Evolutionary conservation across 2,797 vertebrate species (phyloP).

Genomic region (Argyrosomus regius): DNA sequence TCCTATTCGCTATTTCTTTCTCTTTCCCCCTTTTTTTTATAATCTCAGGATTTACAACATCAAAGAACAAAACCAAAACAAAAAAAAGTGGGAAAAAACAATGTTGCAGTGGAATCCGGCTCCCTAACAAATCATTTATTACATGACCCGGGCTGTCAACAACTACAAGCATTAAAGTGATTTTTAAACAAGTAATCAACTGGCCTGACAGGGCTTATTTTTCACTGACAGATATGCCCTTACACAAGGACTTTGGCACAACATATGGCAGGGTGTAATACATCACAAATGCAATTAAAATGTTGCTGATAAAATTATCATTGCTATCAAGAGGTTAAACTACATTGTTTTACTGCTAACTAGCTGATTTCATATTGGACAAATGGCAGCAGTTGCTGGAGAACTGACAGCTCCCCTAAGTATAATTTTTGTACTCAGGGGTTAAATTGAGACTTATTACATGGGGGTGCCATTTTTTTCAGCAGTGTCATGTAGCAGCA

Average conservation of each 20-base stretch:
- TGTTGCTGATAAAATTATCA: slow-evolving; percentile 26
- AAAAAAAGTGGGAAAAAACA: background rate
- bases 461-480: background rate
- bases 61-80: slow-evolving; percentile 16
- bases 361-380: slow-evolving; percentile 47
- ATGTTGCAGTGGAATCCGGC: background rate
- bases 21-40: background rate
- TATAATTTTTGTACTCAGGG: slow-evolving; percentile 31
- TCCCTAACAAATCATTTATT: slow-evolving; percentile 40
- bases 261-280: slow-evolving; percentile 60
- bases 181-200: slow-evolving; percentile 66
- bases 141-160: slow-evolving; percentile 45
- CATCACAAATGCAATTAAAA: slow-evolving; percentile 68
- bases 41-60: slow-evolving; percentile 1
- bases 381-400: slow-evolving; percentile 36
- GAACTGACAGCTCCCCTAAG: slow-evolving; percentile 39
- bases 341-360: slow-evolving; percentile 51
- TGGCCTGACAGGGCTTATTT: slow-evolving; percentile 54
- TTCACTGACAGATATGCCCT: slow-evolving; percentile 51
- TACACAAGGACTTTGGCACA: slow-evolving; percentile 36
- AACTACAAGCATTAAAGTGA: slow-evolving; percentile 42
- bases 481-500: background rate
- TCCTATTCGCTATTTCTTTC: background rate
- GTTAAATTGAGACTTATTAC: slow-evolving; percentile 41
- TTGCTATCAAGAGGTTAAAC: slow-evolving; percentile 62